phyloP scores from a whole-genome alignment of 2,888 invertebrate species.

The Diaprepes abbreviatus region DNA sequence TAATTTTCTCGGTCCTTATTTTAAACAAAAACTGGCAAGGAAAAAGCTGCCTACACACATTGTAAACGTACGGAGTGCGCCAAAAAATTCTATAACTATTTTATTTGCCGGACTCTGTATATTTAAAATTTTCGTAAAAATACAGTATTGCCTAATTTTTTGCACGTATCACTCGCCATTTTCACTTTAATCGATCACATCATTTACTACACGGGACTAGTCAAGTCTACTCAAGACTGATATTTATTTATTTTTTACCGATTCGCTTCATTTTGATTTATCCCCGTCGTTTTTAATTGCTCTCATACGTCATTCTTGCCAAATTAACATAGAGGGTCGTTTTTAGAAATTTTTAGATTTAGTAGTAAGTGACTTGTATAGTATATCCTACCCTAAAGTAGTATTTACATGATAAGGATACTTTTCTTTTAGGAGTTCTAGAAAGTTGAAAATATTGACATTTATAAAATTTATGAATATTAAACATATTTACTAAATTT shows the following conservation, averaged over 20 bases:
- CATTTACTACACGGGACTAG: slow-evolving; percentile 37
- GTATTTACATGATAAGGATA: neutral
- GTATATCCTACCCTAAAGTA: neutral
- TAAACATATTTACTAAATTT: too few species aligned
- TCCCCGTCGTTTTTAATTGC: neutral
- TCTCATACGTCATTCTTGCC: slow-evolving; percentile 12
- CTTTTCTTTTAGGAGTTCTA: too few species aligned
- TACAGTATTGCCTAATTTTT: neutral
- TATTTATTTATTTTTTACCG: slow-evolving; percentile 40
- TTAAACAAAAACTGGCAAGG: too few species aligned
- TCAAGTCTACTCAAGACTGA: slow-evolving; percentile 42
- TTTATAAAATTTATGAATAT: too few species aligned
- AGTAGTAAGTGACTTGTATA: neutral
- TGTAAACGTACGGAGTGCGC: too few species aligned
- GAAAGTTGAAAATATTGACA: too few species aligned
- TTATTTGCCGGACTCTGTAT: neutral
- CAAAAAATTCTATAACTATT: too few species aligned
- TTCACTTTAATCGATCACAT: neutral
- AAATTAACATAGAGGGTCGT: slow-evolving; percentile 2
- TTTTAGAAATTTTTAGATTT: neutral
- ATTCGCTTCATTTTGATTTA: slow-evolving; percentile 14
- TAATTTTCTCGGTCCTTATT: too few species aligned
- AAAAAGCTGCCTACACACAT: too few species aligned
- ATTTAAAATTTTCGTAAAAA: neutral
- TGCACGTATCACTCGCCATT: neutral